Conservation (phyloP, 1,140 invertebrate genomes). For the Lordiphosa stackelbergi region DNA sequence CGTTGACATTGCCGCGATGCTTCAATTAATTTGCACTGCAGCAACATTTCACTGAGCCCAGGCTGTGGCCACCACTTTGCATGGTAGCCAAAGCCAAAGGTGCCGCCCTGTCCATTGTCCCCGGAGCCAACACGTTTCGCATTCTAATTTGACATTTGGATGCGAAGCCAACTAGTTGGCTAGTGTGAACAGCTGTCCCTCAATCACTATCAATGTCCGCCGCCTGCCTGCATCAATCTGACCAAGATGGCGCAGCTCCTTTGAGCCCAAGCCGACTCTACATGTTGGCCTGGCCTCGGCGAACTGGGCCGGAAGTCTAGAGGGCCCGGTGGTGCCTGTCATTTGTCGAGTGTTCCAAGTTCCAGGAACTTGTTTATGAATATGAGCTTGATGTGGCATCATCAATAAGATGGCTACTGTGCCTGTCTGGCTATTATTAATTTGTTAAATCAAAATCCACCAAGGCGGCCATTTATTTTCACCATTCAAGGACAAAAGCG, state of each 20-base stretch:
- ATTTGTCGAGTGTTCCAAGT: conserved; percentile 62
- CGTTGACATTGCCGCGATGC: conserved; percentile 71
- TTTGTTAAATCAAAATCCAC: conserved; percentile 74
- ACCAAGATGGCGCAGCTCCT: conserved; percentile 62
- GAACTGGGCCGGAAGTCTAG: conserved; percentile 68
- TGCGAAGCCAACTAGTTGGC: conserved; percentile 17
- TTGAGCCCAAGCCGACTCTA: conserved; percentile 47
- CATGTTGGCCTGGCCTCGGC: conserved; percentile 3
- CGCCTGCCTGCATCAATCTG: conserved; percentile 59
- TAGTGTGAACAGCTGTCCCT: conserved; percentile 75
- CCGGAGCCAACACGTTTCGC: conserved; percentile 73
- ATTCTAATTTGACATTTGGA: conserved; percentile 73
- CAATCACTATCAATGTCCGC: conserved; percentile 70
- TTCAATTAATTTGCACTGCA: conserved; percentile 74
- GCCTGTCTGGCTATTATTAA: conserved; percentile 59
- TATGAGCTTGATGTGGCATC: conserved; percentile 47
- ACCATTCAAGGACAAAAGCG: conserved; percentile 44
- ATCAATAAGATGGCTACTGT: conserved; percentile 71
- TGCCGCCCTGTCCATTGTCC: conserved; percentile 72
- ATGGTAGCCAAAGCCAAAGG: conserved; percentile 53
- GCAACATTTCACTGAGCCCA: conserved; percentile 29
- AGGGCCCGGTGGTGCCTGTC: conserved; percentile 42
- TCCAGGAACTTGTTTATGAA: conserved; percentile 44
- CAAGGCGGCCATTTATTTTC: conserved; percentile 62
- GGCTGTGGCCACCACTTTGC: conserved; percentile 50